Evolutionary conservation across 1,140 invertebrate species (phyloP), one percentile per base, ranked within the genome.

Genomic region (Hypsibius dujardini): DNA sequence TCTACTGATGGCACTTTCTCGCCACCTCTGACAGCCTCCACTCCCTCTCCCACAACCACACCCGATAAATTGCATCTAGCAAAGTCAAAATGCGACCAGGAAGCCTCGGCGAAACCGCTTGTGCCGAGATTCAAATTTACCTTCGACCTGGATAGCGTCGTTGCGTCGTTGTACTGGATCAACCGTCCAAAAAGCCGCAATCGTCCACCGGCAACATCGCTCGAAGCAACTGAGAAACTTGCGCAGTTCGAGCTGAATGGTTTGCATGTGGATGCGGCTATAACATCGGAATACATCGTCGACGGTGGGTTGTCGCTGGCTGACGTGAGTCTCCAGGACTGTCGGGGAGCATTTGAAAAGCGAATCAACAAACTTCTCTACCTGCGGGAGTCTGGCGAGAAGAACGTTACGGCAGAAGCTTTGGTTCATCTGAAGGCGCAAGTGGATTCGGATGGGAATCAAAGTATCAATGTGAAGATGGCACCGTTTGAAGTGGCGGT

Each of bases 41-140:
- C 28, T 28, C 28, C 28, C 28, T 28, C 28, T 28, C 28, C 28
- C 28, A 28, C 28, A 28, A 28, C 28, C 28, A 28, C 28, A 28
- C 28, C 28, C 28, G 28, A 28, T 28, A 28, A 28, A 28, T 28
- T 28, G 28, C 28, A 28, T 28, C 28, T 28, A 28, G 28, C 28
- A 28, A 28, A 28, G 28, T 28, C 28, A 28, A 28, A 28, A 28
- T 28, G 28, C 28, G 28, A 28, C 28, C 28, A 28, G 28, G 28
- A 28, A 28, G 28, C 28, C 28, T 28, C 28, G 28, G 28, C 28
- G 28, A 28, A 67, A 42, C 12, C 62, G 62, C 12, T 7, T 15
- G 12, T 67, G 62, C 62, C 62, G 62, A 12, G 62, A 3, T 67
- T 67, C 62, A 67, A 67, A 42, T 67, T 67, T 3, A 42, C 62